phyloP scores from a whole-genome alignment of 2,888 invertebrate genomes.

The Rosalia funebris region DNA sequence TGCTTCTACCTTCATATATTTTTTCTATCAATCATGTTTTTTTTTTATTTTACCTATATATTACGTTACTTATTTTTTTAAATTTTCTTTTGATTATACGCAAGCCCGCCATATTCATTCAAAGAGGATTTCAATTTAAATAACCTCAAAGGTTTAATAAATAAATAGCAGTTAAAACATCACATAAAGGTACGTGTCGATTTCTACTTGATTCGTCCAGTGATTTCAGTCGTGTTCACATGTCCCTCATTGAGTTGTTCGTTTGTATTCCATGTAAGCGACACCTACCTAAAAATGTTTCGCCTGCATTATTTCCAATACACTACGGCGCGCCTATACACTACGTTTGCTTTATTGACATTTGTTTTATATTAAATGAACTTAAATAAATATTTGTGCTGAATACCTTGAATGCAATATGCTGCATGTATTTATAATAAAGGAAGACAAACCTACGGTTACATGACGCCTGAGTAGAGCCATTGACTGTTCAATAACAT shows the following conservation, averaged over 20 bases:
- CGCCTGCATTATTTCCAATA: conserved; percentile 4
- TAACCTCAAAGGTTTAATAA: no score
- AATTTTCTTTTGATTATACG: no score
- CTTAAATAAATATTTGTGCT: conserved; percentile 22
- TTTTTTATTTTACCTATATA: no score
- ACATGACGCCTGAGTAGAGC: not conserved
- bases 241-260: conserved; percentile 17
- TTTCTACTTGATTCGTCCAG: no score
- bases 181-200: no score
- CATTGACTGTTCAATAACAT: not conserved
- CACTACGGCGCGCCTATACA: conserved; percentile 10
- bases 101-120: no score
- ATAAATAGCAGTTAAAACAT: no score
- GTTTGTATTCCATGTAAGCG: conserved; percentile 22
- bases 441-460: not conserved
- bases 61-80: no score
- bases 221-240: conserved; percentile 13
- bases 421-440: conserved; percentile 11
- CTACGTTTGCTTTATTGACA: conserved; percentile 25
- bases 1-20: no score
- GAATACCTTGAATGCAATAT: conserved; percentile 5
- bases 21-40: no score
- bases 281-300: conserved; percentile 30
- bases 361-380: conserved; percentile 28
- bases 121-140: no score